Conservation (phyloP, 2,888 invertebrate species). For the Brenthis ino region DNA sequence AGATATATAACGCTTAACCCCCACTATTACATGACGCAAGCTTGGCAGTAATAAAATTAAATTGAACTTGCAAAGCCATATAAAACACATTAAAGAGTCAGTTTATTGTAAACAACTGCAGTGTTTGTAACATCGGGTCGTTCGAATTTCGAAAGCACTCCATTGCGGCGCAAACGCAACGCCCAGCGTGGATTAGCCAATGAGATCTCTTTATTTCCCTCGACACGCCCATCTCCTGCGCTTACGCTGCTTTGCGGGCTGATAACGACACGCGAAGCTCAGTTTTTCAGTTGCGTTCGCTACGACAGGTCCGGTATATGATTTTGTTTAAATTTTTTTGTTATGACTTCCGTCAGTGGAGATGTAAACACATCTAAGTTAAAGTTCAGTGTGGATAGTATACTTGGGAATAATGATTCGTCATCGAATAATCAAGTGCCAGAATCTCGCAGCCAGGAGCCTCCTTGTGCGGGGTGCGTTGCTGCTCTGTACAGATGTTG, state of each 20-base stretch:
- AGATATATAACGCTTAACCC: constrained; percentile 40
- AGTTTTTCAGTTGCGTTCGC: constrained; percentile 69
- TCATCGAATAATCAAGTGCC: constrained; percentile 44
- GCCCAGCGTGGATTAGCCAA: constrained; percentile 63
- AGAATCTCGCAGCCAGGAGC: constrained; percentile 58
- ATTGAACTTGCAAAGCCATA: constrained; percentile 72
- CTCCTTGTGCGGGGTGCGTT: constrained; percentile 85
- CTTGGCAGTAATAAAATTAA: constrained; percentile 67
- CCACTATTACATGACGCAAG: constrained; percentile 63
- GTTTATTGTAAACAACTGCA: constrained; percentile 79
- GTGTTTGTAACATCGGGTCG: constrained; percentile 71
- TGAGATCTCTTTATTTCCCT: constrained; percentile 49
- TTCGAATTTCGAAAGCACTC: constrained; percentile 58
- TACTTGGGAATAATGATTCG: constrained; percentile 79
- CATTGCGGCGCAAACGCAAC: constrained; percentile 55
- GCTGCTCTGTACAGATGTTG: constrained; percentile 85
- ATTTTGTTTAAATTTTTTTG: constrained; percentile 28
- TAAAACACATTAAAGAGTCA: constrained; percentile 76
- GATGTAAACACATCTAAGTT: constrained; percentile 68
- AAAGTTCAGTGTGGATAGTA: constrained; percentile 88
- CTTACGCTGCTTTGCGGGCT: constrained; percentile 50
- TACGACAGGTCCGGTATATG: constrained; percentile 44
- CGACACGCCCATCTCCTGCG: constrained; percentile 70
- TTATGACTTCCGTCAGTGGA: constrained; percentile 67
- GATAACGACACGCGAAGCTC: constrained; percentile 52